Conservation (phyloP, 2,113 vertebrate genomes). For the Oceanites oceanicus region DNA sequence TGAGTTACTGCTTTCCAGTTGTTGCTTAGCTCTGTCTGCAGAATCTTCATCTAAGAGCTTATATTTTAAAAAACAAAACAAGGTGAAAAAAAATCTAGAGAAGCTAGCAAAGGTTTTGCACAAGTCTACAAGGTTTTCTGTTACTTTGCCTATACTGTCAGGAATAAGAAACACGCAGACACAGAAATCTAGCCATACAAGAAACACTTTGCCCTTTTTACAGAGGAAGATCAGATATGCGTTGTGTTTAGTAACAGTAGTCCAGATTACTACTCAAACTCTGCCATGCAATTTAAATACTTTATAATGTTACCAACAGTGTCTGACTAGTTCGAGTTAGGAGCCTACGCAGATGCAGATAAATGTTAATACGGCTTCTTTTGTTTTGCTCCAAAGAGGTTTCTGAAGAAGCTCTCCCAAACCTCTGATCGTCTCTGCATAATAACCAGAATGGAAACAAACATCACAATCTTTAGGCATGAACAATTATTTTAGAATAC, state of each 20-base stretch:
- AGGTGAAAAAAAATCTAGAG: not conserved
- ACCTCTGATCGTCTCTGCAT: not conserved
- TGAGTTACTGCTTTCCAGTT: not conserved
- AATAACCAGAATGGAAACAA: not conserved
- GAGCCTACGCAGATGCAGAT: accelerated
- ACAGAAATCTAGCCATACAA: not conserved
- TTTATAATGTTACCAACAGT: not conserved
- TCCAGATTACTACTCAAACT: not conserved
- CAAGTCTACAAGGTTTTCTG: not conserved
- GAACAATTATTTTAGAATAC: not conserved
- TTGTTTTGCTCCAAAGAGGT: not conserved
- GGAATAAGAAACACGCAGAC: not conserved
- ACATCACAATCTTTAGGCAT: not conserved
- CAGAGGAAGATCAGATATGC: not conserved
- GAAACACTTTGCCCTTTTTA: not conserved
- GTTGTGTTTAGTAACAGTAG: not conserved
- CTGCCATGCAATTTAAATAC: not conserved
- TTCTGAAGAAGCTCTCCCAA: not conserved
- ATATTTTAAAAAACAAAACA: not conserved
- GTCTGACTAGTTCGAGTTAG: not conserved
- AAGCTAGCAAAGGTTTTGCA: not conserved
- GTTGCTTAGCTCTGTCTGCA: not conserved
- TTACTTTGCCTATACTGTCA: not conserved
- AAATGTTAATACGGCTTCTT: not conserved
- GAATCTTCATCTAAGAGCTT: not conserved